These are phyloP conservation scores for Anthrax anthrax DNA, from an alignment of 2,888 invertebrate species.

Conservation along the genomic window DNA sequence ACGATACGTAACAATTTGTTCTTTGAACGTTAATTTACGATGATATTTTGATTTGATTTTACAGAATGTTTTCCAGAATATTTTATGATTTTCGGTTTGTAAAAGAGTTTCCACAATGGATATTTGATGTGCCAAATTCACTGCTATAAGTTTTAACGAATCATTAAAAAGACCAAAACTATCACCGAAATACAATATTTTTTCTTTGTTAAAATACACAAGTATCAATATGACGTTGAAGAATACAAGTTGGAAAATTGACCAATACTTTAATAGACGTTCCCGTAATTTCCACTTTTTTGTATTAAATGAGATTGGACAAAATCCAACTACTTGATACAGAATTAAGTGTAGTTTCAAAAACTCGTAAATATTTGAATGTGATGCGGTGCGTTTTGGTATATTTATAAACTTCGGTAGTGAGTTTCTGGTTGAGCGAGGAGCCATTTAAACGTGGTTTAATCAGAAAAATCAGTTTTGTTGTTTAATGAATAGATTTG, in stretches of 20 bases:
- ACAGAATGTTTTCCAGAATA: slow-evolving; percentile 1
- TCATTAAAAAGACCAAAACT: slow-evolving; percentile 1
- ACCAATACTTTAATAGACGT: not conserved
- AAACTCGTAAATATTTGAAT: no score
- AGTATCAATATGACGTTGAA: not conserved
- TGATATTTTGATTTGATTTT: not conserved
- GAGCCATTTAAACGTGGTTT: no score
- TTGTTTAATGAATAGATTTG: no score
- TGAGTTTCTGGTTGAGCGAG: no score
- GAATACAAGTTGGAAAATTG: not conserved
- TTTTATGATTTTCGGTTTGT: not conserved
- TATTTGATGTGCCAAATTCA: not conserved
- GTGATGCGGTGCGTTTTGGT: no score
- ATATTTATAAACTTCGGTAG: no score
- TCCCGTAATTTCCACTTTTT: not conserved
- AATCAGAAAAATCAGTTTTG: no score
- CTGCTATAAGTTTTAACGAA: not conserved
- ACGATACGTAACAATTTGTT: not conserved
- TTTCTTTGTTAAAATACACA: not conserved
- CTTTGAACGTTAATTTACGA: not conserved
- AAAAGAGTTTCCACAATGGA: not conserved
- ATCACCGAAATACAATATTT: not conserved
- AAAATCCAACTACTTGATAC: slow-evolving; percentile 2
- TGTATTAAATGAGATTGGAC: not conserved
- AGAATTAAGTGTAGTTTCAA: no score